Percentiles rank a stretch among this genome's conserved stretches.
Evolutionary conservation across 2,888 invertebrate species (phyloP).

Genomic region (Rhimphoctona megacephalus): DNA sequence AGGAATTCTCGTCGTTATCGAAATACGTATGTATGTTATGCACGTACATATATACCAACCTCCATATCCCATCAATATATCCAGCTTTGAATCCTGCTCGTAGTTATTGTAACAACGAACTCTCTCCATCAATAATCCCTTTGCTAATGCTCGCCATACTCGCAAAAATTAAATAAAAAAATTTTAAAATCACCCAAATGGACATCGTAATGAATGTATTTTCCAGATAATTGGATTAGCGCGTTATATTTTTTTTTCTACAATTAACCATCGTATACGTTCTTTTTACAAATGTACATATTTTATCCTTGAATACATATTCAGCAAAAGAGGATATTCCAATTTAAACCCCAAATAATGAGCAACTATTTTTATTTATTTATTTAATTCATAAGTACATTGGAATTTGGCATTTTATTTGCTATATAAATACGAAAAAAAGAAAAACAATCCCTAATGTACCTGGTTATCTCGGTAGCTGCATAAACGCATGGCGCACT

Average conservation of each 20-base stretch:
- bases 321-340: neutral
- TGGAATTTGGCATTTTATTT: too few species aligned
- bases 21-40: slow-evolving; percentile 70
- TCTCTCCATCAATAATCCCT: slow-evolving; percentile 14
- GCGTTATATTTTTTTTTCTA: too few species aligned
- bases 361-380: neutral
- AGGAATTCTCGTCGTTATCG: slow-evolving; percentile 79
- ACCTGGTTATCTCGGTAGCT: too few species aligned
- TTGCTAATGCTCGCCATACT: neutral
- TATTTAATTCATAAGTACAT: too few species aligned
- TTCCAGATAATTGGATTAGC: neutral
- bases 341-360: neutral
- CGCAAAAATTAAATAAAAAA: neutral
- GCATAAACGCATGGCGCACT: too few species aligned
- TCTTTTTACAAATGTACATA: neutral
- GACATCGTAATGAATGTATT: neutral
- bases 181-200: neutral
- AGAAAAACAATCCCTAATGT: too few species aligned
- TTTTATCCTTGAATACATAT: neutral
- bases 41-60: neutral
- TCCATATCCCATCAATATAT: slow-evolving; percentile 46
- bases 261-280: neutral
- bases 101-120: slow-evolving; percentile 31
- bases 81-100: slow-evolving; percentile 8
- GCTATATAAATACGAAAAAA: too few species aligned